Evolutionary conservation across 2,888 invertebrate genomes (phyloP).

Genomic region (Callimorpha dominula): DNA sequence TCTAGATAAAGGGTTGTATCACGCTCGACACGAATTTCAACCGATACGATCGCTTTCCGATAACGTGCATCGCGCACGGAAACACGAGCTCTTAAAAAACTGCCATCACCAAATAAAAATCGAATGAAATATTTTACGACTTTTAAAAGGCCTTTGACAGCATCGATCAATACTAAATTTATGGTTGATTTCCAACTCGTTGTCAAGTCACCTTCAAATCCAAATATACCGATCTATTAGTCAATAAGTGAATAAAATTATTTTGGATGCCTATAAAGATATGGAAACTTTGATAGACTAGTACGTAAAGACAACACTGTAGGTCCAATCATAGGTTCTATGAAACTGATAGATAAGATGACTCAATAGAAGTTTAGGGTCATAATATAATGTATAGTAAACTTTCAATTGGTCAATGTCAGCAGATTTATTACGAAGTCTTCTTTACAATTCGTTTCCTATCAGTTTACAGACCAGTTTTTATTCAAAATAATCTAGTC

Average conservation of each 20-base stretch:
- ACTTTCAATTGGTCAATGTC: neutral
- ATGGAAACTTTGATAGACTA: conserved; percentile 17
- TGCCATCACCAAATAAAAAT: conserved; percentile 49
- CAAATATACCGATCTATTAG: conserved; percentile 13
- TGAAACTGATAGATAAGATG: conserved; percentile 15
- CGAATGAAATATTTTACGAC: conserved; percentile 52
- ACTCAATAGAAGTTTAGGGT: conserved; percentile 8
- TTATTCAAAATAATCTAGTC: neutral
- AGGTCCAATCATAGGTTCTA: conserved; percentile 9
- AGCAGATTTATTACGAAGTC: neutral
- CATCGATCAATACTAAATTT: conserved; percentile 38
- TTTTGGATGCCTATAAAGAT: conserved; percentile 22
- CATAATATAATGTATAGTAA: neutral
- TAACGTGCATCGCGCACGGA: conserved; percentile 78
- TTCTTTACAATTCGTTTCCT: neutral
- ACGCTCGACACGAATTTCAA: conserved; percentile 70
- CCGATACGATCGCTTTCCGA: conserved; percentile 75
- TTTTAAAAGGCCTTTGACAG: conserved; percentile 47
- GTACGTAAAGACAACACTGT: conserved; percentile 21
- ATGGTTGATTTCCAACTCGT: conserved; percentile 35
- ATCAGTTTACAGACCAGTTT: too few species aligned
- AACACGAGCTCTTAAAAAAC: conserved; percentile 60
- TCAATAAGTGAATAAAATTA: conserved; percentile 24
- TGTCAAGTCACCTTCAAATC: conserved; percentile 31
- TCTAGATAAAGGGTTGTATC: conserved; percentile 84